These are phyloP conservation scores for Varanus salvator DNA, from an alignment of 2,113 vertebrate genomes.

Conservation along the genomic window DNA sequence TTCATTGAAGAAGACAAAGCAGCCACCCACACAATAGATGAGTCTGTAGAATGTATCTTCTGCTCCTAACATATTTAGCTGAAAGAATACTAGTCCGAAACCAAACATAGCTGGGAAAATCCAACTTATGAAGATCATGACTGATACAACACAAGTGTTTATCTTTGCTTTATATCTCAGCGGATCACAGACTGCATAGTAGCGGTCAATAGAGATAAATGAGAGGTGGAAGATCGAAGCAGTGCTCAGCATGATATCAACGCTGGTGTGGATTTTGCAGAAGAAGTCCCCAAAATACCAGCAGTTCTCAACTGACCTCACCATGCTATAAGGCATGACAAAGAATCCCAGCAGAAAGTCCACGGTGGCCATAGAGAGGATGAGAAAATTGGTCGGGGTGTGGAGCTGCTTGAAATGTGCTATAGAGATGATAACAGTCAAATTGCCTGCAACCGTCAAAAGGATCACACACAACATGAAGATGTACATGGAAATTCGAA, in stretches of 20 bases:
- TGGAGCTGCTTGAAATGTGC: conserved; percentile 82
- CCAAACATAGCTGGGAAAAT: conserved; percentile 77
- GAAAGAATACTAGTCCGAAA: conserved; percentile 83
- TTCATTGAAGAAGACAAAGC: conserved; percentile 80
- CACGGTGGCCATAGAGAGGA: conserved; percentile 81
- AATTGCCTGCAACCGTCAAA: conserved; percentile 81
- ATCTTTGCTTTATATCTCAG: conserved; percentile 82
- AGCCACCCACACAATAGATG: conserved; percentile 74
- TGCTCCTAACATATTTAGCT: conserved; percentile 79
- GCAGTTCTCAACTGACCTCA: conserved; percentile 82
- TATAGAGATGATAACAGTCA: conserved; percentile 83
- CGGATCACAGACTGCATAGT: conserved; percentile 81
- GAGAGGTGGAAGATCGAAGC: conserved; percentile 84
- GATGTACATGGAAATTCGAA: conserved; percentile 76
- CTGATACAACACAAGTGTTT: conserved; percentile 60
- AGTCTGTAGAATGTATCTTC: conserved; percentile 74
- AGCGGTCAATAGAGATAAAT: conserved; percentile 85
- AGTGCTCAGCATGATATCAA: conserved; percentile 81
- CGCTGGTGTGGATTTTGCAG: conserved; percentile 83
- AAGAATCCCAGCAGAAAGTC: conserved; percentile 82
- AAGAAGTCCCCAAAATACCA: conserved; percentile 85
- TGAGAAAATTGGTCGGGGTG: conserved; percentile 81
- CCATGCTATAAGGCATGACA: conserved; percentile 87
- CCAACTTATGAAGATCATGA: conserved; percentile 84
- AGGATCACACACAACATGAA: conserved; percentile 78